Base-by-base conservation (phyloP, 2,888 invertebrate genomes). In the Metellina segmentata region DNA sequence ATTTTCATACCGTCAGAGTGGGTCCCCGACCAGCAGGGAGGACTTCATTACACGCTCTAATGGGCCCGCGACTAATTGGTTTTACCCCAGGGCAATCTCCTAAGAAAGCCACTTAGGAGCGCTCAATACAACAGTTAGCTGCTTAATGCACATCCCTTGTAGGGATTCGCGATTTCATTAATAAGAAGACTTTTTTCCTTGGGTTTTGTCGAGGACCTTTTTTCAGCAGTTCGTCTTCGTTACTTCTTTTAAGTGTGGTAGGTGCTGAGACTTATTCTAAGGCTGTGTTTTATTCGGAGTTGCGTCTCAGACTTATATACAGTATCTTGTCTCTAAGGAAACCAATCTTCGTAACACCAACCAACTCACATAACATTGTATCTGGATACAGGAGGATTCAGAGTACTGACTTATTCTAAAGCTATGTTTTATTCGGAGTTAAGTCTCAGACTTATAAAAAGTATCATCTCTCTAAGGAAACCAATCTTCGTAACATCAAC, bases 31-130 rank as follows among this genome's bases (percentile, higher is more conserved):
- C 13, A 61, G 11, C 61, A 61, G 11, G 20, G 72, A 53, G 52
- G 83, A 83, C 52, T 87, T 78, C 71, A 87, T 87, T 79, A 87
- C 87, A 77, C 19, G 71, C 83, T 89, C 89, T 78, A 89, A 78
- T 83, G 89, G 81, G 34, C n/a, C 70, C 69, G n/a, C 53, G 34
- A 61, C 89, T 89, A 89, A 89, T 89, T 83, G 83, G 51, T 34
- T 51, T 52, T 77, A 82, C 75, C 82, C 70, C 34, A 53, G 77
- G 78, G 83, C 61, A 52, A 72, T 83, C 83, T 53, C 49, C 72
- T 77, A 71, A 83, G 82, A 89, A 89, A 83, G 78, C 77, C 77
- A 82, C 86, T 87, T 78, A 79, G 48, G 69, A 61, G 75, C 20
- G 61, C 34, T 49, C 71, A 83, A n/a, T 71, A 19, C 52, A 69